Percentiles rank a stretch among this genome's conserved stretches.
phyloP scores from a whole-genome alignment of 1,140 invertebrate genomes.

The Diorhabda carinulata region DNA sequence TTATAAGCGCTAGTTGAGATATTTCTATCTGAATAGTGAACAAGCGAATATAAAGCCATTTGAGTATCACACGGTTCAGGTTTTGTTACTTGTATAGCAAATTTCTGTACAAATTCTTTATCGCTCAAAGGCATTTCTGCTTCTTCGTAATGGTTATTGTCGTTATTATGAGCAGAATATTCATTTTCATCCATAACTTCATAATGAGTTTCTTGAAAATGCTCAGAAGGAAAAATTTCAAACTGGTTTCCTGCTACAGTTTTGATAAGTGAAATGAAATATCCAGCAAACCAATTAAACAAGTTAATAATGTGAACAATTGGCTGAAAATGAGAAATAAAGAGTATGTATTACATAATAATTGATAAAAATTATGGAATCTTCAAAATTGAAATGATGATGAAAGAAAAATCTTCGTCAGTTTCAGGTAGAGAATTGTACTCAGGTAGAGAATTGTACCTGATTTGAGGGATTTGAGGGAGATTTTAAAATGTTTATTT shows the following conservation, averaged over 20 bases:
- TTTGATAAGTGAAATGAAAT: slow-evolving; percentile 24
- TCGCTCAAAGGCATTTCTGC: slow-evolving; percentile 51
- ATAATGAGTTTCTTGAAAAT: slow-evolving; percentile 5
- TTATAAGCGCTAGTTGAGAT: slow-evolving; percentile 40
- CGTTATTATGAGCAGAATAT: slow-evolving; percentile 5
- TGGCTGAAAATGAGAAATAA: slow-evolving; percentile 23
- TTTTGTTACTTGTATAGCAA: slow-evolving; percentile 61
- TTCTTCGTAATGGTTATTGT: slow-evolving; percentile 44
- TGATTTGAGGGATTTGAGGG: too few species aligned
- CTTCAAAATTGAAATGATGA: too few species aligned
- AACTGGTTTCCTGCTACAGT: slow-evolving; percentile 24
- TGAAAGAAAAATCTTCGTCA: too few species aligned
- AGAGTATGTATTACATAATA: too few species aligned
- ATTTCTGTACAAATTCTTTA: slow-evolving; percentile 49
- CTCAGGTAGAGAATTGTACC: too few species aligned
- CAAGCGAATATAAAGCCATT: slow-evolving; percentile 52
- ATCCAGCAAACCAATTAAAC: slow-evolving; percentile 26
- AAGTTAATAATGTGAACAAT: slow-evolving; percentile 29
- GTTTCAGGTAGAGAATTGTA: too few species aligned
- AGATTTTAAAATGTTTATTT: too few species aligned
- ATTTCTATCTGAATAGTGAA: slow-evolving; percentile 40
- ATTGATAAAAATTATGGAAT: too few species aligned
- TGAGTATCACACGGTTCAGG: slow-evolving; percentile 76
- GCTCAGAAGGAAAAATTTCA: slow-evolving; percentile 6
- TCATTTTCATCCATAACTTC: slow-evolving; percentile 12